These are phyloP conservation scores for Chydorus sphaericus DNA, from an alignment of 2,888 invertebrate species.

Conservation along the genomic window DNA sequence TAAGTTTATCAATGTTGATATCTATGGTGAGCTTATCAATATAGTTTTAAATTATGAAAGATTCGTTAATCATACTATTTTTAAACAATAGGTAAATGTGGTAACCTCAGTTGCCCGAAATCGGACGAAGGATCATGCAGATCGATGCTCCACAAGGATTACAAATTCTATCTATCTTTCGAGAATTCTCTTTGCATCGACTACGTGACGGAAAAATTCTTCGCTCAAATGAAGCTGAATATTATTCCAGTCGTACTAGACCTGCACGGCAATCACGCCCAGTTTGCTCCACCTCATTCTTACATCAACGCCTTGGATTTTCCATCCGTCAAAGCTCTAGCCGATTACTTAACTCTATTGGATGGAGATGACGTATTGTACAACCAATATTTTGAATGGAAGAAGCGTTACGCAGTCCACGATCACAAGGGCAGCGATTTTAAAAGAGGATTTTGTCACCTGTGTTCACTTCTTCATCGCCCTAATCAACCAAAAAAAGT, in stretches of 20 bases:
- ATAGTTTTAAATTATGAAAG: too few species aligned
- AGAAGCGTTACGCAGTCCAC: constrained; percentile 87
- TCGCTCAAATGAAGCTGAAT: too few species aligned
- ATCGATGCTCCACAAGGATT: constrained; percentile 75
- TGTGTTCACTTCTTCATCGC: constrained; percentile 64
- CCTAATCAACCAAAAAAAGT: background rate
- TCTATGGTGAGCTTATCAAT: too few species aligned
- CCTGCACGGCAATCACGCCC: constrained; percentile 74
- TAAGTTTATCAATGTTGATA: constrained; percentile 76
- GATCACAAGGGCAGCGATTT: constrained; percentile 91
- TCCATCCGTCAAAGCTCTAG: constrained; percentile 67
- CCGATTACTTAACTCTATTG: constrained; percentile 66
- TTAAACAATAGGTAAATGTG: too few species aligned
- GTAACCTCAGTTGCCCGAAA: constrained; percentile 67
- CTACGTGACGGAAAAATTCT: constrained; percentile 94
- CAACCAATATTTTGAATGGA: constrained; percentile 89
- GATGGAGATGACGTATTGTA: constrained; percentile 78
- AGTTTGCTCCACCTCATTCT: constrained; percentile 74
- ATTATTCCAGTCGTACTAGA: constrained; percentile 93
- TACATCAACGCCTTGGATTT: constrained; percentile 96
- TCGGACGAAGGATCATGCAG: constrained; percentile 57
- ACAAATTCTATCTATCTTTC: constrained; percentile 93
- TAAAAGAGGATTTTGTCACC: constrained; percentile 83
- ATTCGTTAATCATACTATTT: too few species aligned
- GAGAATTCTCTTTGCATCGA: constrained; percentile 94